Percentiles rank a stretch among this genome's conserved stretches.
phyloP scores from a whole-genome alignment of 2,113 vertebrate species.

The Antennarius striatus region DNA sequence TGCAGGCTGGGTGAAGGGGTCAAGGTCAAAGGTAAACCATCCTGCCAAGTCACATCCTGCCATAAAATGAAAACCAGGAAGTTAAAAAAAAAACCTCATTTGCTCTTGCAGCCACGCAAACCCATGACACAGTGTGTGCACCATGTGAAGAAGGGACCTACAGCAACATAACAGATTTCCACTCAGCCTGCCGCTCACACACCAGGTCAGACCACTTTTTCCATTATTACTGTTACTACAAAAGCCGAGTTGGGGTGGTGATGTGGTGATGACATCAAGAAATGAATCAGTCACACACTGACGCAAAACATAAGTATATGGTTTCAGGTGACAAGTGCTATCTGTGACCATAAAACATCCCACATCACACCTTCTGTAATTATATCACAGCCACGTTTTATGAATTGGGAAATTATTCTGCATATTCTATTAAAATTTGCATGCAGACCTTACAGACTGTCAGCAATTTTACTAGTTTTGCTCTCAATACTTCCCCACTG shows the following conservation, averaged over 20 bases:
- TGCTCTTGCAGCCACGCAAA: conserved; percentile 43
- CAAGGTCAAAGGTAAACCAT: conserved; percentile 25
- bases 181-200: conserved; percentile 56
- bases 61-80: not conserved
- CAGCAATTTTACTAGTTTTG: not conserved
- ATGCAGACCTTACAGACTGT: not conserved
- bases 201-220: conserved; percentile 50
- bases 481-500: not conserved
- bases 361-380: not conserved
- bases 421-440: not conserved
- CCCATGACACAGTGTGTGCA: conserved; percentile 48
- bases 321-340: not conserved
- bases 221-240: not conserved
- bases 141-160: conserved; percentile 56
- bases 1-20: conserved; percentile 63
- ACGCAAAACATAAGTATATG: not conserved
- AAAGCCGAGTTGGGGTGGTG: conserved; percentile 6
- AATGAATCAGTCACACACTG: conserved; percentile 1
- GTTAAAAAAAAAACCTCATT: not conserved
- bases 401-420: not conserved
- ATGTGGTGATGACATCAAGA: not conserved
- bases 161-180: conserved; percentile 60
- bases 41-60: not conserved
- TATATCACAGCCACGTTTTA: no score
- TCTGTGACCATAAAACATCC: conserved; percentile 16